Conservation (phyloP, 2,888 invertebrate species). For the Thymelicus acteon region DNA sequence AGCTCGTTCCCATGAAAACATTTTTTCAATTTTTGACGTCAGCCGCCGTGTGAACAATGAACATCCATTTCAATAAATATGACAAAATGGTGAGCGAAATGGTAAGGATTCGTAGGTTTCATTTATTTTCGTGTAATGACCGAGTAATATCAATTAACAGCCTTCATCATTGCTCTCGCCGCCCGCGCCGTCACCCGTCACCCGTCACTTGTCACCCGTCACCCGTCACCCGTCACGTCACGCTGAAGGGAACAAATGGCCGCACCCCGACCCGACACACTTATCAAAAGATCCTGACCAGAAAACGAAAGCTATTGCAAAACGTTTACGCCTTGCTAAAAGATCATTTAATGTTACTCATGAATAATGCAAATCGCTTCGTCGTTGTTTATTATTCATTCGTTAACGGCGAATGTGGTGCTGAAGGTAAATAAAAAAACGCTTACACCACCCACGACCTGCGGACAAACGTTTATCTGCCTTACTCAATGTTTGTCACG, state of each 20-base stretch:
- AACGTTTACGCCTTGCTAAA: constrained; percentile 16
- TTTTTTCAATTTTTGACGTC: no score
- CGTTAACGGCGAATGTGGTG: no score
- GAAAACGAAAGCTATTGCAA: constrained; percentile 23
- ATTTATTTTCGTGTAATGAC: constrained; percentile 15
- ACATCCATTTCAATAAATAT: no score
- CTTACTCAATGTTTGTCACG: no score
- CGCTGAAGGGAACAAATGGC: constrained; percentile 50
- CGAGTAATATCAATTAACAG: constrained; percentile 27
- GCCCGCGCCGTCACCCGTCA: constrained; percentile 11
- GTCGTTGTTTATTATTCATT: neutral
- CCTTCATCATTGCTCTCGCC: constrained; percentile 42
- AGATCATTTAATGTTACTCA: neutral
- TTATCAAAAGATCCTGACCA: constrained; percentile 24
- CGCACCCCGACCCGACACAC: constrained; percentile 47
- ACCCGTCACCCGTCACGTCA: constrained; percentile 40
- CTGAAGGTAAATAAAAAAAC: no score
- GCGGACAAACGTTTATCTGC: no score
- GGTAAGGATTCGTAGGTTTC: constrained; percentile 7
- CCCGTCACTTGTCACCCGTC: constrained; percentile 36
- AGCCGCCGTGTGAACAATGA: no score
- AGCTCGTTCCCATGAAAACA: no score
- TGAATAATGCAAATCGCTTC: neutral
- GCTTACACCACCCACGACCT: no score
- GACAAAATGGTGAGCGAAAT: neutral